Evolutionary conservation across 1,140 invertebrate species (phyloP), one percentile per base, ranked within the genome.

Genomic region (Drosophila nannoptera): DNA sequence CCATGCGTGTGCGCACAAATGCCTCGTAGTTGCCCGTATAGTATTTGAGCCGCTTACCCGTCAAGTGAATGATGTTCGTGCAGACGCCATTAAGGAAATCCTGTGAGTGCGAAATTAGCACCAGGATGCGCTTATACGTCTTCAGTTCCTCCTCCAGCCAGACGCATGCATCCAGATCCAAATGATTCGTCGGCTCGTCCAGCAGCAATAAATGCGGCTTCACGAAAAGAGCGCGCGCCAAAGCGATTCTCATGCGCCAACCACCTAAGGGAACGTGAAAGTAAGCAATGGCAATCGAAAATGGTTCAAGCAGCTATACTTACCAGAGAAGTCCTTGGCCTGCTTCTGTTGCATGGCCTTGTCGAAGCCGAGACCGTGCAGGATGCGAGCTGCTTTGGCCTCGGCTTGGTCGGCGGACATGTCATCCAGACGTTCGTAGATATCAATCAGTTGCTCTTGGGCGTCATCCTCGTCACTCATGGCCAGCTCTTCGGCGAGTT

Each of bases 1-100:
- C 99, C 92, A 96, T 92, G 63, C 98, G 91, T 3, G 97, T 99
- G 70, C 94, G 92, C 4, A 98, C 93, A 89, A 99, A 99, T 0
- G 96, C 94, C 89, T 99, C 98, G 89, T 99, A 99, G 90, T 99
- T 97, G 92, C 97, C 94, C 12, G 95, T 96, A 90, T 97, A 99
- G 90, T 98, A 98, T 87, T 98, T 97, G 0, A 99, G 92, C 56
- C 96, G 94, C 78, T 96, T 96, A 88, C 98, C 95, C 86, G 97
- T 94, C 88, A 99, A 93, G 90, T 99, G 98, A 77, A 99, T 95
- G 59, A 99, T 99, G 90, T 99, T 99, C 12, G 97, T 99, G 90
- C 98, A 99, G 45, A 99, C 97, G 64, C 98, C 98, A 90, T 99
- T 99, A 64, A 99, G 91, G 90, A 99, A 99, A 93, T 99, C 99